Conservation (phyloP, 2,113 vertebrate genomes). For the Chionomys nivalis region DNA sequence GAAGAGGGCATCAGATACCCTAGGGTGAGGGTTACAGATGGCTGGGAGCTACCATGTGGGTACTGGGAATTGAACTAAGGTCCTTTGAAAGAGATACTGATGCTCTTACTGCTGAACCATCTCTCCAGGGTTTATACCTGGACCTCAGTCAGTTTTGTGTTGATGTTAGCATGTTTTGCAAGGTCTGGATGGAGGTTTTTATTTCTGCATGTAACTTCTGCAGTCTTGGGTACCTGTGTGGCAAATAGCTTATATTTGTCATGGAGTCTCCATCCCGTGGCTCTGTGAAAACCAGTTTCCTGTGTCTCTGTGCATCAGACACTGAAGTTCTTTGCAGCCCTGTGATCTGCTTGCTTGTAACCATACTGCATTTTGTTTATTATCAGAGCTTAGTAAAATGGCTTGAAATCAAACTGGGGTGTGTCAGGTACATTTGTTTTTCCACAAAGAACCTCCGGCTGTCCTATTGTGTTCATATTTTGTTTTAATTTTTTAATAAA, state of each 20-base stretch:
- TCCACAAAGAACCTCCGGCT: neutral
- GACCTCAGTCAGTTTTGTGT: neutral
- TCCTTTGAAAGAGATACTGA: neutral
- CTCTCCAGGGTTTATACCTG: neutral
- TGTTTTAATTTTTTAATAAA: conserved; percentile 22
- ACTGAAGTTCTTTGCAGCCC: neutral
- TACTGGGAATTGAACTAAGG: neutral
- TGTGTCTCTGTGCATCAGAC: neutral
- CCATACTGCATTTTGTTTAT: neutral
- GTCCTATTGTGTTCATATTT: neutral
- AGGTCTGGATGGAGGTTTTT: neutral
- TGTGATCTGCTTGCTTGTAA: neutral
- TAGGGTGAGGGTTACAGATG: neutral
- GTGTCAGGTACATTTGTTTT: neutral
- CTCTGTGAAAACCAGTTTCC: conserved; percentile 1
- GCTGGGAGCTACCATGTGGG: neutral
- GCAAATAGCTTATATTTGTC: neutral
- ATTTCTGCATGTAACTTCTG: neutral
- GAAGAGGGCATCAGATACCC: neutral
- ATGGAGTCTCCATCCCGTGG: neutral
- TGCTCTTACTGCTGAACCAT: neutral
- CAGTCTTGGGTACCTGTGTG: neutral
- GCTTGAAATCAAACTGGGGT: neutral
- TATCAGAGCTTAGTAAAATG: neutral
- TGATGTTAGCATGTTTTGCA: neutral